Evolutionary conservation across 2,113 vertebrate species (phyloP).

Genomic region (Cyanoderma ruficeps): DNA sequence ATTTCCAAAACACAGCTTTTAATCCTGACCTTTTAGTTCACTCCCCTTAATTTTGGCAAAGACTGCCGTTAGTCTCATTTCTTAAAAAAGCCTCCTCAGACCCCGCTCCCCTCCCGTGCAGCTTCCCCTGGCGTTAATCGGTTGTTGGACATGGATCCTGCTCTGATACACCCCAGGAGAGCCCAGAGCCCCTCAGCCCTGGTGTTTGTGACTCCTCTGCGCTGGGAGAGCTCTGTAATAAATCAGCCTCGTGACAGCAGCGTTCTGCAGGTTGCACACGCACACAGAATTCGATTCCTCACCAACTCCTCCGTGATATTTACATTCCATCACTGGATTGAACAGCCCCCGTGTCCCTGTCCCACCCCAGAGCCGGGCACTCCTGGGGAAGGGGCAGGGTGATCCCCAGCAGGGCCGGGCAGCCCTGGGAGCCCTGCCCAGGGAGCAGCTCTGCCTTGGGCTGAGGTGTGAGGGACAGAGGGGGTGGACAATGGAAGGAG

Average conservation of each 20-base stretch:
- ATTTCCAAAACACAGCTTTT: not conserved
- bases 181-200: not conserved
- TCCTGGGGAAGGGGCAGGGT: fast-evolving
- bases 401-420: not conserved
- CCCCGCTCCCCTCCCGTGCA: not conserved
- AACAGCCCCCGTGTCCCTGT: fast-evolving
- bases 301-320: not conserved
- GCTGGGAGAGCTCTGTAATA: not conserved
- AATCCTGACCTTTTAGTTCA: not conserved
- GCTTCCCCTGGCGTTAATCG: not conserved
- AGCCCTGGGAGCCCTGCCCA: not conserved
- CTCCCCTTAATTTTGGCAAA: not conserved
- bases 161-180: not conserved
- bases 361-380: fast-evolving
- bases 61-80: not conserved
- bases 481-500: fast-evolving
- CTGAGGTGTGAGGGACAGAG: fast-evolving
- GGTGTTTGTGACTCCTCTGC: not conserved
- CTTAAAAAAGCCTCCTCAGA: not conserved
- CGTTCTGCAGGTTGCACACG: not conserved
- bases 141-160: not conserved
- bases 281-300: not conserved
- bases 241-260: not conserved
- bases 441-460: not conserved
- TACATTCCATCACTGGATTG: too few relatives aligned